These are phyloP conservation scores for Linhomoeus sp. DNA, from an alignment of 2,888 invertebrate genomes.

Conservation along the genomic window DNA sequence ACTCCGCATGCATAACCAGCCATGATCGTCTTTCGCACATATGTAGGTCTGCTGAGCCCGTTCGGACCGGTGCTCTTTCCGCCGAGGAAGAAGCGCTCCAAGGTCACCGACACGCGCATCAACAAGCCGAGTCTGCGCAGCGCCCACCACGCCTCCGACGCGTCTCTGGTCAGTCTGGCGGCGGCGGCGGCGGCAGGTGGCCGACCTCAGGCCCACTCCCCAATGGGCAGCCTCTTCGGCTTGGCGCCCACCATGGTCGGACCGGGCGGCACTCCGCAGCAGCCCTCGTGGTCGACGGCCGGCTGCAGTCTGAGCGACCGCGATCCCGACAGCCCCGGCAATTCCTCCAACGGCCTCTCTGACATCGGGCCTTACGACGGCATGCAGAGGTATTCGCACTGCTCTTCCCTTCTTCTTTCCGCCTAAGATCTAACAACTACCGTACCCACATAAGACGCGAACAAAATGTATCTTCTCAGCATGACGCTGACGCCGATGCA, in stretches of 20 bases:
- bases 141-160: not conserved
- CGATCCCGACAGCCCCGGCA: conserved; percentile 13
- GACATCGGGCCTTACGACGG: conserved; percentile 15
- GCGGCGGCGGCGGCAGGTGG: too few relatives aligned
- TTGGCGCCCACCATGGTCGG: not conserved
- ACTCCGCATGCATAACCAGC: too few relatives aligned
- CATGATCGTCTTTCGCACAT: too few relatives aligned
- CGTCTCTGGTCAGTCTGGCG: not conserved
- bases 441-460: not conserved
- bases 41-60: not conserved
- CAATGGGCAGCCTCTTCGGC: not conserved
- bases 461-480: conserved; percentile 14
- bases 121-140: conserved; percentile 10
- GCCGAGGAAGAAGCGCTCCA: conserved; percentile 13
- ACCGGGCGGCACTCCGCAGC: not conserved
- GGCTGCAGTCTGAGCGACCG: conserved; percentile 3
- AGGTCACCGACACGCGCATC: conserved; percentile 11
- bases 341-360: conserved; percentile 14
- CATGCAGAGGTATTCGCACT: too few relatives aligned
- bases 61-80: conserved; percentile 4
- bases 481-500: conserved; percentile 98
- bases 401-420: conserved; percentile 3
- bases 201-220: too few relatives aligned
- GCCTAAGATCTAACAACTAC: conserved; percentile 11
- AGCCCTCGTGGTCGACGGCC: not conserved